These are phyloP conservation scores for Itoplectis maculator DNA, from an alignment of 2,888 invertebrate species.

Conservation along the genomic window DNA sequence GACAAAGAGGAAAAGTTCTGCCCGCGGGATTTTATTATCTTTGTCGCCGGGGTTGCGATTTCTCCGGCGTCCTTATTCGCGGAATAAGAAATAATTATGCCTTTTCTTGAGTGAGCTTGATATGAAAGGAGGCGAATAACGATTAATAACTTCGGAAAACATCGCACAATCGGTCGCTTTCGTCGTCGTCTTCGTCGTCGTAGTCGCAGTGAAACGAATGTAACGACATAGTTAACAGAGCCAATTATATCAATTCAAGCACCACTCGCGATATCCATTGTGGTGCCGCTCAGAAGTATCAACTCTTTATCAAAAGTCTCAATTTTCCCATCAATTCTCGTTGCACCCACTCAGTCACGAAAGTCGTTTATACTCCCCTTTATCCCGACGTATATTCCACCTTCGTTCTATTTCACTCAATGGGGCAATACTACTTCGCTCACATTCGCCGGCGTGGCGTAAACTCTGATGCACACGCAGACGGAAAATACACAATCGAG, in stretches of 20 bases:
- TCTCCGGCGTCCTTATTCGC: background rate
- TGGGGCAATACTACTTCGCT: conserved; percentile 38
- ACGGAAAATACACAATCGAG: conserved; percentile 27
- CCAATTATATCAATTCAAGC: conserved; percentile 14
- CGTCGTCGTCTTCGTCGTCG: too few relatives aligned
- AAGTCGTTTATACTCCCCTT: conserved; percentile 52
- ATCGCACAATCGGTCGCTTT: background rate
- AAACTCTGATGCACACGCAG: conserved; percentile 10
- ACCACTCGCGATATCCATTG: conserved; percentile 23
- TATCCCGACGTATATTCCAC: conserved; percentile 32
- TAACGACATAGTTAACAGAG: conserved; percentile 1
- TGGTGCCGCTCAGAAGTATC: background rate
- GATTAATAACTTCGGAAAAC: conserved; percentile 2
- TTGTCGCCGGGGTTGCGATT: background rate
- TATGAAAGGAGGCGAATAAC: background rate
- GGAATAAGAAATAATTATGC: conserved; percentile 13
- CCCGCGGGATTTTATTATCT: background rate
- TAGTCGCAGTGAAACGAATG: background rate
- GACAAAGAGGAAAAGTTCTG: background rate
- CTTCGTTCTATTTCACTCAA: conserved; percentile 50
- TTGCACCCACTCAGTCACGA: conserved; percentile 29
- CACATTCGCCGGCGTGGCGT: background rate
- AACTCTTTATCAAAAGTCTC: conserved; percentile 40
- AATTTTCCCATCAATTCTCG: conserved; percentile 44
- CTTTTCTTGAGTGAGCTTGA: background rate